Evolutionary conservation across 1,140 invertebrate genomes (phyloP).

Genomic region (Cataglyphis hispanica): DNA sequence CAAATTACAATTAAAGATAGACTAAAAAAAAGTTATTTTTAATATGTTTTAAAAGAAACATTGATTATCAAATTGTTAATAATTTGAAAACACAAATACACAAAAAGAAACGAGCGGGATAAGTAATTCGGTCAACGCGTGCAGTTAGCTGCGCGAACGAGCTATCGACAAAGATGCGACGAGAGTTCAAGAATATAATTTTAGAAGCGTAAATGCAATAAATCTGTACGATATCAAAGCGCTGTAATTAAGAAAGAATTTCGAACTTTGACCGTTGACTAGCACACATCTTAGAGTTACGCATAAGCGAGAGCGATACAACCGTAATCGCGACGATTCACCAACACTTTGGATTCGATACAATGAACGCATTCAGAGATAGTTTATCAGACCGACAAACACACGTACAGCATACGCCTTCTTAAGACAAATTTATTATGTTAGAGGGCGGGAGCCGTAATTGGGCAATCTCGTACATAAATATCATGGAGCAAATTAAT

Average conservation of each 20-base stretch:
- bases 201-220: conserved; percentile 54
- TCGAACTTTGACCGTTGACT: conserved; percentile 71
- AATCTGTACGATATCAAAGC: conserved; percentile 61
- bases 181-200: conserved; percentile 18
- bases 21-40: background rate
- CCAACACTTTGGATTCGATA: conserved; percentile 70
- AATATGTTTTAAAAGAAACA: too few relatives aligned
- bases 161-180: background rate
- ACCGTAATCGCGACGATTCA: conserved; percentile 69
- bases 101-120: background rate
- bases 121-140: background rate
- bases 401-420: conserved; percentile 34
- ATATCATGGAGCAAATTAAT: conserved; percentile 48
- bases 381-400: conserved; percentile 27
- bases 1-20: background rate
- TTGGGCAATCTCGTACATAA: conserved; percentile 56
- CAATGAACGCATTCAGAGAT: conserved; percentile 73
- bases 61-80: too few relatives aligned
- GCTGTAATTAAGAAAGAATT: conserved; percentile 72
- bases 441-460: conserved; percentile 30
- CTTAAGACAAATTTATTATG: conserved; percentile 59
- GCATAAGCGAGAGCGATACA: conserved; percentile 64
- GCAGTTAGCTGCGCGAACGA: background rate
- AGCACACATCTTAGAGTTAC: conserved; percentile 52
- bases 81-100: too few relatives aligned